Conservation (phyloP, 2,888 invertebrate species). For the Ceratothoa steindachneri region DNA sequence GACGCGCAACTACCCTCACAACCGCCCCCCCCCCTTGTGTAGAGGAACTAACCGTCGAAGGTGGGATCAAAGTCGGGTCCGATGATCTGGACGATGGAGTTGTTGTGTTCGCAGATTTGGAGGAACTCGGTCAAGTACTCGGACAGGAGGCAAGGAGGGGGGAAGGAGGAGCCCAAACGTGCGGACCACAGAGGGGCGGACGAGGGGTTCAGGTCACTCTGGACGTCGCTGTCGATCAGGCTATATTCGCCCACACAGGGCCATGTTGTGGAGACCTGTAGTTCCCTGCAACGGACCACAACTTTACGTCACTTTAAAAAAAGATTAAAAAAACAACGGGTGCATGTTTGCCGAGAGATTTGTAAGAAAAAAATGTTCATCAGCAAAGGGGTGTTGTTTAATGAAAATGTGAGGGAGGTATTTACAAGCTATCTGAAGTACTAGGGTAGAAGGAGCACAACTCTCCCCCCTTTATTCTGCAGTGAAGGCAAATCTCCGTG, state of each 20-base stretch:
- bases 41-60: constrained; percentile 45
- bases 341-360: background rate
- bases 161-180: constrained; percentile 57
- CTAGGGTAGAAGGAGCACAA: too few species aligned
- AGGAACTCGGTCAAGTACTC: constrained; percentile 70
- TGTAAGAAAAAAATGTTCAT: background rate
- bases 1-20: too few species aligned
- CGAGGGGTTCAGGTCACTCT: constrained; percentile 80
- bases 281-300: constrained; percentile 56
- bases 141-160: constrained; percentile 70
- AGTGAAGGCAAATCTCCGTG: too few species aligned
- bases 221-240: constrained; percentile 79
- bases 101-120: constrained; percentile 57
- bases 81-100: constrained; percentile 52
- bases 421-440: too few species aligned
- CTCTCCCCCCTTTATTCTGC: too few species aligned
- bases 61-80: constrained; percentile 49
- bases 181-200: constrained; percentile 69
- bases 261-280: constrained; percentile 79
- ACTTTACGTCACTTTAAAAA: constrained; percentile 18
- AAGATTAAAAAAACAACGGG: background rate
- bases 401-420: constrained; percentile 36
- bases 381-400: constrained; percentile 20
- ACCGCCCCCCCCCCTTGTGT: too few species aligned
- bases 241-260: constrained; percentile 76